These are phyloP conservation scores for Xiphophorus couchianus DNA, from an alignment of 2,113 vertebrate genomes.

Conservation along the genomic window DNA sequence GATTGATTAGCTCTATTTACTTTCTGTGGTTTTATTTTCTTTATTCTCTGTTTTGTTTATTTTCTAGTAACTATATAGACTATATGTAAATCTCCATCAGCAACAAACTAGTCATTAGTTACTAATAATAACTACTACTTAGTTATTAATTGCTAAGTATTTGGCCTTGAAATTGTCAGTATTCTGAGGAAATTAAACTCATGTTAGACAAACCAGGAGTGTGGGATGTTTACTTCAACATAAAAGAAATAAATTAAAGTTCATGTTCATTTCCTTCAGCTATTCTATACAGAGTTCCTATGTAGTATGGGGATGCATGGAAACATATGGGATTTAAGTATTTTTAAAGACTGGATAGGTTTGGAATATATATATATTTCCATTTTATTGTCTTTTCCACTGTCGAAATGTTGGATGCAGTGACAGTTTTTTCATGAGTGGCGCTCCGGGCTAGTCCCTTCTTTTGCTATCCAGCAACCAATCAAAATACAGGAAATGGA, in stretches of 20 bases:
- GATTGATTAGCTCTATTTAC: slow-evolving; percentile 28
- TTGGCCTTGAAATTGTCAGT: slow-evolving; percentile 49
- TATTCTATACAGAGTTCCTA: too few species aligned
- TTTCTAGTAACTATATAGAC: slow-evolving; percentile 38
- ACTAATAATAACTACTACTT: too few species aligned
- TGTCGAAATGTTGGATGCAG: too few species aligned
- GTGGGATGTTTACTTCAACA: slow-evolving; percentile 37
- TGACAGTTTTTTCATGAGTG: too few species aligned
- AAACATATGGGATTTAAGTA: too few species aligned
- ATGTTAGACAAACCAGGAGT: slow-evolving; percentile 20
- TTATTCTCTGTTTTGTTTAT: slow-evolving; percentile 11
- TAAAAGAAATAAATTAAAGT: slow-evolving; percentile 31
- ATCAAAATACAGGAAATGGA: too few species aligned
- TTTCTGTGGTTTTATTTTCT: neutral
- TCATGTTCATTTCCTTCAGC: slow-evolving; percentile 7
- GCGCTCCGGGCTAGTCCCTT: too few species aligned
- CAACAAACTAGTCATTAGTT: slow-evolving; percentile 5
- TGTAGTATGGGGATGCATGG: too few species aligned
- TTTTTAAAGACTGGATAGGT: too few species aligned
- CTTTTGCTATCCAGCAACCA: too few species aligned
- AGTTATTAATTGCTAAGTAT: slow-evolving; percentile 57
- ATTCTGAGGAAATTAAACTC: slow-evolving; percentile 41
- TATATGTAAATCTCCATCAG: slow-evolving; percentile 29
- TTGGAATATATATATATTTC: too few species aligned
- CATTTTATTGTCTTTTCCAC: too few species aligned